Evolutionary conservation across 2,888 invertebrate species (phyloP), one percentile per base, ranked within the genome.

Genomic region (Drosophila yooni): DNA sequence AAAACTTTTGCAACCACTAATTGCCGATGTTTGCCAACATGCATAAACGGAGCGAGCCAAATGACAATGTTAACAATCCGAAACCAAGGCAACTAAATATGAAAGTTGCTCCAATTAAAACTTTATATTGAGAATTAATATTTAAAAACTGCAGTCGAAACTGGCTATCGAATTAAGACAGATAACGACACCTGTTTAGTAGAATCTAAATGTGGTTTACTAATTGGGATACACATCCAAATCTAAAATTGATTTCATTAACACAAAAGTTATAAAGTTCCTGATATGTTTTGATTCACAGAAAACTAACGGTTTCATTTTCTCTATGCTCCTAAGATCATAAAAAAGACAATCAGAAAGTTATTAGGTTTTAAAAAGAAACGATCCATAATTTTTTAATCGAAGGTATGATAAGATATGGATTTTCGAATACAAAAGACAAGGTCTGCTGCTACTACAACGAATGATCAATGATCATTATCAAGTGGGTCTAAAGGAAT

Each of bases 1-100:
- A 34, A 60, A 57, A 53, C 27, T 65, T 73, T 51, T 34, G 7
- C 34, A 13, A 29, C 3, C 34, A 48, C 58, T 51, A 58, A 68
- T 75, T 54, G 54, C 43, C 27, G 21, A 13, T 15, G 43, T 38
- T 66, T 27, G 40, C 2, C 8, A 56, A 29, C 33, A 33, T 38
- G 33, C 34, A 27, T 3, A 15, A 43, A 6, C 3, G 31, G 2
- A 21, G 33, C 21, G 3, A 46, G 7, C 33, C 29, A 11, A 18
- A 15, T 4, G 21, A 33, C 21, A n/a, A 13, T 27, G 53, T 34
- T 15, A 18, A 25, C 53, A 34, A 34, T 34, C n/a, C 7, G 38
- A 38, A 11, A 8, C 13, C 27, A 36, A 56, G 18, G 18, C 25
- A 53, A 18, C 34, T 11, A 34, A 54, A 25, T 11, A 34, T 4